phyloP scores from a whole-genome alignment of 2,113 vertebrate genomes.

The Ceratotherium simum region DNA sequence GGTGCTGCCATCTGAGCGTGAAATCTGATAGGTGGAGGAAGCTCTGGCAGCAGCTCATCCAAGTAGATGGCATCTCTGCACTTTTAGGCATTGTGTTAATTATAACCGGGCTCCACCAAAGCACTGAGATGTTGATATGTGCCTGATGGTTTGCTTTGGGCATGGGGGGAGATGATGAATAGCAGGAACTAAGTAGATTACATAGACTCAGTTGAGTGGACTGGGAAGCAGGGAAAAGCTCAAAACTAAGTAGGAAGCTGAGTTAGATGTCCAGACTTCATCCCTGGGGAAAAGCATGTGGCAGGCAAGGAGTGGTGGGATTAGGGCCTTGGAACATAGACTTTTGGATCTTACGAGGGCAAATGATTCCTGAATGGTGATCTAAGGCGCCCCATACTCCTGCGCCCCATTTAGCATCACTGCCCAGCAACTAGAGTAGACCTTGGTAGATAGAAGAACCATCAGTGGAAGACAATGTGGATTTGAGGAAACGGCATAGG shows the following conservation, averaged over 20 bases:
- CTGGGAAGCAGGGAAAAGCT: not conserved
- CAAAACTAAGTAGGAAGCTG: not conserved
- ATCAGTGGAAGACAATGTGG: not conserved
- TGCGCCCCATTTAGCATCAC: not conserved
- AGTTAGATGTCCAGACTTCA: not conserved
- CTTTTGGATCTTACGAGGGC: not conserved
- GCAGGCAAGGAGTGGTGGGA: not conserved
- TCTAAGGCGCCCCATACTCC: not conserved
- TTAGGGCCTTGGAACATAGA: not conserved
- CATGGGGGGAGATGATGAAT: not conserved
- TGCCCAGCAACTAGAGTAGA: not conserved
- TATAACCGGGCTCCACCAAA: not conserved
- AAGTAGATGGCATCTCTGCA: not conserved
- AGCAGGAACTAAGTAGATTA: not conserved
- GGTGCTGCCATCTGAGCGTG: not conserved
- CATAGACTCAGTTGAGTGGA: not conserved
- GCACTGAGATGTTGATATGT: not conserved
- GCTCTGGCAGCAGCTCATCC: not conserved
- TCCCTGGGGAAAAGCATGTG: not conserved
- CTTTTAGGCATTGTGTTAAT: not conserved
- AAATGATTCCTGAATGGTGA: not conserved
- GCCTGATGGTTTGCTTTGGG: not conserved
- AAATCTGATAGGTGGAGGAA: not conserved
- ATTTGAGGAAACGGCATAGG: slow-evolving; percentile 14
- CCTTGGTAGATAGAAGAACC: not conserved